Evolutionary conservation across 1,140 invertebrate genomes (phyloP), one percentile per base, ranked within the genome.

Genomic region (Drosophila micromelanica): DNA sequence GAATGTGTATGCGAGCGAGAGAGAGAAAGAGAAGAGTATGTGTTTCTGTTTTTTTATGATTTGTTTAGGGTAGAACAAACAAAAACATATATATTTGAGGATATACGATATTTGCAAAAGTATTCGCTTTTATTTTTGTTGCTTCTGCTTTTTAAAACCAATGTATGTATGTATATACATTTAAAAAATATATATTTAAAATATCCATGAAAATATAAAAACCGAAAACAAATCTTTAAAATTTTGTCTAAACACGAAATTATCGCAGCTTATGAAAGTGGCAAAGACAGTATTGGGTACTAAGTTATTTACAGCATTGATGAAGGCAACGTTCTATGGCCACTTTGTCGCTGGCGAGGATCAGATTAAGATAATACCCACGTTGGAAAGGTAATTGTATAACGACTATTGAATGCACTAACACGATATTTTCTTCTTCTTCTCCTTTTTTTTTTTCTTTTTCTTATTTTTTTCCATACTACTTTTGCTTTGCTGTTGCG

Each of bases 281-380:
- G 93, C 94, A 12, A 94, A 95, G 80, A 92, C 92, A 65, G 15
- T 98, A 11, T 90, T 98, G 48, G 98, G 98, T 13, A 94, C 96
- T 77, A 94, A 90, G 70, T 81, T 98, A 40, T 99, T 99, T 92
- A 93, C 94, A 13, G 71, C 89, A 11, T 43, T 97, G 27, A 98
- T 99, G 96, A 97, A 97, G 91, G 91, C 93, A 3, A 97, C 98
- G 11, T 98, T 99, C 92, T 99, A 98, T 92, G 98, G 98, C n/a
- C 98, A 99, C 92, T 99, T 99, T 93, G 98, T 99, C 35, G 97
- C 97, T 42, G 97, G 97, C 12, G 96, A 97, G 92, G 89, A 91
- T 91, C 82, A 92, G 71, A 64, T 90, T 61, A 91, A 92, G 79
- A 92, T 92, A 51, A 81, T 91, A 69, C 91, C 92, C 68, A 86